phyloP scores from a whole-genome alignment of 1,140 invertebrate genomes.

The Charaxes varanes region DNA sequence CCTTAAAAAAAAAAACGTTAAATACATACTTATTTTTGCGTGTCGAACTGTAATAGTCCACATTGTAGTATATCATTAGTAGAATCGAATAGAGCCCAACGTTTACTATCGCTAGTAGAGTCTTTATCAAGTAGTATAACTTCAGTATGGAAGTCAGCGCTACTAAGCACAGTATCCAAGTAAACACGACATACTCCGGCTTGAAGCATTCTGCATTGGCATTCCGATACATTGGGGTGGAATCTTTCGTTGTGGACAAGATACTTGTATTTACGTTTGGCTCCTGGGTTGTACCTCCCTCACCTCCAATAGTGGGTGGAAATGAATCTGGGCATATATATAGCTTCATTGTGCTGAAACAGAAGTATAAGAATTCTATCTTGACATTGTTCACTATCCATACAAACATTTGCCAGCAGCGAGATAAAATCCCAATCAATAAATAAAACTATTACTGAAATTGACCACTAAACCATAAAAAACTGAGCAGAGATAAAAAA shows the following conservation, averaged over 20 bases:
- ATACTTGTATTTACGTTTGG: neutral
- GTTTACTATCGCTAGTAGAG: slow-evolving; percentile 85
- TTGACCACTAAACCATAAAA: too few relatives aligned
- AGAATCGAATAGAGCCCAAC: slow-evolving; percentile 69
- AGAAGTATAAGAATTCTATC: too few relatives aligned
- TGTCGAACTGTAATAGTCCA: slow-evolving; percentile 19
- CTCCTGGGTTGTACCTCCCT: neutral
- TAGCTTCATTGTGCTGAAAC: slow-evolving; percentile 61
- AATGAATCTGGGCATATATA: slow-evolving; percentile 51
- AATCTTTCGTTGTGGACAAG: neutral
- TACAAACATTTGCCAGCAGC: too few relatives aligned
- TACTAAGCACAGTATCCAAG: slow-evolving; percentile 94
- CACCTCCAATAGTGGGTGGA: slow-evolving; percentile 5
- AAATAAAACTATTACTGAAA: too few relatives aligned
- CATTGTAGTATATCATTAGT: slow-evolving; percentile 40
- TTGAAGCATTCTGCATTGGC: slow-evolving; percentile 71
- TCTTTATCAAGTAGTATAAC: slow-evolving; percentile 93
- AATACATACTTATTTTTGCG: slow-evolving; percentile 28
- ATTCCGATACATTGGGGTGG: neutral
- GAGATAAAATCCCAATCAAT: too few relatives aligned
- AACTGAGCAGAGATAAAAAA: too few relatives aligned
- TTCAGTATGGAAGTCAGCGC: slow-evolving; percentile 94
- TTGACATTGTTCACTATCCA: too few relatives aligned
- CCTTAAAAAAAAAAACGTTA: too few relatives aligned
- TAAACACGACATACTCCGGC: slow-evolving; percentile 93